These are phyloP conservation scores for Paragorgia papillata DNA, from an alignment of 92 coral and sea anemone genomes.

Conservation along the genomic window DNA sequence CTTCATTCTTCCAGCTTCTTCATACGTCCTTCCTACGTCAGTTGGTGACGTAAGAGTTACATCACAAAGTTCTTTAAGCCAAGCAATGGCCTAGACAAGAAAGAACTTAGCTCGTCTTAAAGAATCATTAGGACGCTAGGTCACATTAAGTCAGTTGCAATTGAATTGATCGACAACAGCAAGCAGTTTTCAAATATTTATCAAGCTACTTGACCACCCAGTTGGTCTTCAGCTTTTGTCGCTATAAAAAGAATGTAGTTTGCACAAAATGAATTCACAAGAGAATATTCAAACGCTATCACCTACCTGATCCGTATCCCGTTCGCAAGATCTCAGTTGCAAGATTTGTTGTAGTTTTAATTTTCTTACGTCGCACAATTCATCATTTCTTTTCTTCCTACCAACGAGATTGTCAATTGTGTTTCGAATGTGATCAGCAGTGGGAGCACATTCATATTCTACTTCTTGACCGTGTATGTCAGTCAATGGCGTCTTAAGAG, in stretches of 20 bases:
- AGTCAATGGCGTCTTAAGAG: slow-evolving; percentile 70
- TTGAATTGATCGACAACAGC: too few species aligned
- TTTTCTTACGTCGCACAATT: slow-evolving; percentile 91
- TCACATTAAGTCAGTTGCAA: too few species aligned
- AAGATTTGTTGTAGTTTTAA: slow-evolving; percentile 90
- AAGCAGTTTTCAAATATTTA: too few species aligned
- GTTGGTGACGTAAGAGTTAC: slow-evolving; percentile 73
- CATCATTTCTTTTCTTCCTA: slow-evolving; percentile 90
- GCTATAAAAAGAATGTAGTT: too few species aligned
- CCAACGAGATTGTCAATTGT: slow-evolving; percentile 86
- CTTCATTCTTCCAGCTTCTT: slow-evolving; percentile 75
- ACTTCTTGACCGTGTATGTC: slow-evolving; percentile 73
- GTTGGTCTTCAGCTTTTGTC: too few species aligned
- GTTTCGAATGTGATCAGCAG: slow-evolving; percentile 75
- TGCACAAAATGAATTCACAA: too few species aligned
- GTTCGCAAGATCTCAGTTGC: slow-evolving; percentile 90
- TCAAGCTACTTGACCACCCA: too few species aligned
- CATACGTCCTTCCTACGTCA: slow-evolving; percentile 88
- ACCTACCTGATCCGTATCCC: slow-evolving; percentile 89
- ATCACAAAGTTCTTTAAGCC: slow-evolving; percentile 82
- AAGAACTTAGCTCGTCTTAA: too few species aligned
- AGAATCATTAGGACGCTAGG: too few species aligned
- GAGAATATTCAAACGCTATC: too few species aligned
- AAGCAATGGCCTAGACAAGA: slow-evolving; percentile 70
- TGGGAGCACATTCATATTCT: slow-evolving; percentile 70